Evolutionary conservation across 2,888 invertebrate genomes (phyloP).

Genomic region (Eupeodes luniger): DNA sequence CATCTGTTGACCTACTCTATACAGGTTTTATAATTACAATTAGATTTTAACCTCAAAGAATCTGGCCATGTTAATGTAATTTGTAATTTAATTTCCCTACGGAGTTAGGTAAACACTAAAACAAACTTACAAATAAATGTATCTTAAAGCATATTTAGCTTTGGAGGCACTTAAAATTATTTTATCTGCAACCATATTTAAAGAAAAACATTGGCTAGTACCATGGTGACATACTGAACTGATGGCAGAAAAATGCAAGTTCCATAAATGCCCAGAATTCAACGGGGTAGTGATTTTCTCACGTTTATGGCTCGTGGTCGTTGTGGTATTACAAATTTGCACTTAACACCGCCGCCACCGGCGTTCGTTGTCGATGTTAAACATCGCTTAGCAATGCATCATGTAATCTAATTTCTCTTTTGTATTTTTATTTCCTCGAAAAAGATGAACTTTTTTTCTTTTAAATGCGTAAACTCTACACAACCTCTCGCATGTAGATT

Average conservation of each 20-base stretch:
- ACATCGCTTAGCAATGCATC: constrained; percentile 41
- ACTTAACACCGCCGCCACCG: neutral
- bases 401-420: constrained; percentile 74
- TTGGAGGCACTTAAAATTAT: neutral
- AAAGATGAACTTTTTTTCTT: too few relatives aligned
- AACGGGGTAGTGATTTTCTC: constrained; percentile 16
- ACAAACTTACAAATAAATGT: neutral
- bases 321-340: constrained; percentile 20
- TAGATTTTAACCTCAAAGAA: neutral
- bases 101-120: neutral
- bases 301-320: constrained; percentile 35
- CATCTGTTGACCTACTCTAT: too few relatives aligned
- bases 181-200: constrained; percentile 1
- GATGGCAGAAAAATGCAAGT: neutral
- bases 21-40: too few relatives aligned
- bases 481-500: neutral
- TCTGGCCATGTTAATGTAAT: neutral
- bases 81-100: constrained; percentile 26
- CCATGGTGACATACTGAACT: constrained; percentile 5
- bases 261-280: neutral
- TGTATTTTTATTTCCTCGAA: constrained; percentile 48
- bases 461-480: constrained; percentile 36
- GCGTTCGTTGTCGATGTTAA: constrained; percentile 6
- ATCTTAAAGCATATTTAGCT: neutral
- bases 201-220: neutral